These are phyloP conservation scores for Lindbergichthys nudifrons DNA, from an alignment of 2,797 vertebrate species.

Conservation along the genomic window DNA sequence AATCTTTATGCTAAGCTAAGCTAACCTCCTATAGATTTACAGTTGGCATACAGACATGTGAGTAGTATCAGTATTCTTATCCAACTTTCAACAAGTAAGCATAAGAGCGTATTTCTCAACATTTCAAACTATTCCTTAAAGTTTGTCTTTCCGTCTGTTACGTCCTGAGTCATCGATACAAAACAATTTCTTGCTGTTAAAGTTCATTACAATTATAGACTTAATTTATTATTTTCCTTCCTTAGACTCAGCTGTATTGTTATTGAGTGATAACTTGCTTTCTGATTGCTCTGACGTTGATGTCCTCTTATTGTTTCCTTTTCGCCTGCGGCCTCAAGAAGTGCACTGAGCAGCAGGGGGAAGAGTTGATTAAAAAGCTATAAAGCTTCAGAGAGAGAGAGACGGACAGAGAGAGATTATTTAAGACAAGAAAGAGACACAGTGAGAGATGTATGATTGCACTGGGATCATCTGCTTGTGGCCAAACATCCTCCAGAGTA, in stretches of 20 bases:
- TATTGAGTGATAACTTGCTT: slow-evolving; percentile 27
- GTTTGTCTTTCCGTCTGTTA: slow-evolving; percentile 1
- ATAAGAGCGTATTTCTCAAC: background rate
- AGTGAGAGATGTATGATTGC: slow-evolving; percentile 36
- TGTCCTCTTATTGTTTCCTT: slow-evolving; percentile 33
- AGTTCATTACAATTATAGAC: slow-evolving; percentile 5
- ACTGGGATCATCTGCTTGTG: slow-evolving; percentile 36
- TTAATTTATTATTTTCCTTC: slow-evolving; percentile 30
- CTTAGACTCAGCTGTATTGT: slow-evolving; percentile 22
- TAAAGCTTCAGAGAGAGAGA: slow-evolving; percentile 49
- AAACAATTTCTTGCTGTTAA: slow-evolving; percentile 4
- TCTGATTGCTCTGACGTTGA: slow-evolving; percentile 27
- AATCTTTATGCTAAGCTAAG: background rate
- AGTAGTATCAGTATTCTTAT: background rate
- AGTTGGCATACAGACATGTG: background rate
- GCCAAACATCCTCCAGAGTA: slow-evolving; percentile 44
- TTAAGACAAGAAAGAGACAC: slow-evolving; percentile 28
- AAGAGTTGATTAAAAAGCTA: slow-evolving; percentile 71
- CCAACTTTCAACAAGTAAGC: background rate
- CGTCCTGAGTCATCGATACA: slow-evolving; percentile 12
- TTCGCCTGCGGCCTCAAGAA: background rate
- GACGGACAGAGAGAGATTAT: slow-evolving; percentile 25
- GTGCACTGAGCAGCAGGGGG: background rate
- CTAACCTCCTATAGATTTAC: background rate
- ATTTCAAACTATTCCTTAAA: background rate